Base-by-base conservation (phyloP, 2,797 vertebrate genomes). In the Cossypha polioptera region DNA sequence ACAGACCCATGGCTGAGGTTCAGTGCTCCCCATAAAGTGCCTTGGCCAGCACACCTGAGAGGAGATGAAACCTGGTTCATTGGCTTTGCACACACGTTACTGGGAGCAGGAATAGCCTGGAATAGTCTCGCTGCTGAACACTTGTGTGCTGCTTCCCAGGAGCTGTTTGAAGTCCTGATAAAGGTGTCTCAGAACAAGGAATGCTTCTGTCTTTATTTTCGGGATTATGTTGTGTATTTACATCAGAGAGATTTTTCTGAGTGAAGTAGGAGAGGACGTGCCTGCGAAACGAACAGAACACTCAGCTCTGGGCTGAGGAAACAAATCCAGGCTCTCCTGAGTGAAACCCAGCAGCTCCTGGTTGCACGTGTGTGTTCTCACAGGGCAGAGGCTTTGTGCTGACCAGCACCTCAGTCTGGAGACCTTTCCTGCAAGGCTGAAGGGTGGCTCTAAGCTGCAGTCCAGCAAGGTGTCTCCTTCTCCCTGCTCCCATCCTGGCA, bases 21-120 rank as follows among this genome's bases (percentile, higher is more conserved):
- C 51, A 42, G 11, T 29, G 47, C 14, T 40, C 36, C 13, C 51
- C 10, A 16, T 7, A 7, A 51, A 65, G 38, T 15, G 12, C 14
- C 63, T 45, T 8, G 14, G 5, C 0, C 24, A 6, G 24, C 26
- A 10, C 25, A 4, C 11, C 6, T 11, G 21, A 50, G 65, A 35
- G 35, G 59, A n/a, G 2, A 3, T 2, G 13, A 11, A 54, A 31
- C 24, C 22, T 33, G 2, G 29, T 13, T 47, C 10, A 1, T 16
- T 8, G 38, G 19, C 28, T 38, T 17, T 20, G 43, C 8, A 0
- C 11, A 14, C 12, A 0, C 10, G 17, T 36, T 17, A 0, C 35
- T 1, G 1, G 11, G 10, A 18, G 50, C 20, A 17, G 67, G 20
- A 31, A 31, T 47, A 33, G 11, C 42, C 47, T 59, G 5, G 63